Evolutionary conservation across 2,113 vertebrate genomes (phyloP), one percentile per base, ranked within the genome.

Genomic region (Hiodon alosoides): DNA sequence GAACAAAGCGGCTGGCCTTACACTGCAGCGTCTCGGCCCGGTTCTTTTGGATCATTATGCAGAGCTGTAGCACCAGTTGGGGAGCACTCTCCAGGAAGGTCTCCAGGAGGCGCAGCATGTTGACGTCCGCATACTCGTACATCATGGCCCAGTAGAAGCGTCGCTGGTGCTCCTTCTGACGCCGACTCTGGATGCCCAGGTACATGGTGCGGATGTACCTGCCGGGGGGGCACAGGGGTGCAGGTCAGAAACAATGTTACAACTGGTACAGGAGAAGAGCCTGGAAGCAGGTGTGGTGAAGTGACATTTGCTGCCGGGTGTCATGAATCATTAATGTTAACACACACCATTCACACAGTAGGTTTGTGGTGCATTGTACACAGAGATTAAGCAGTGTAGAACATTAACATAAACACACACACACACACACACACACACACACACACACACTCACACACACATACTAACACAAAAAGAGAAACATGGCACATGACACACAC

Each of bases 41-140:
- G 93, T 97, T 99, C 93, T 94, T 97, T 93, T 99, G 97, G 92
- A 99, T 95, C 96, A 99, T 99, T 91, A 99, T 98, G 96, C 94
- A 99, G 92, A 98, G 95, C 93, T 98, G 97, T 91, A 99, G 96
- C 92, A 98, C 97, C 94, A 99, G 93, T 93, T 99, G 97, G 81
- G 97, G 97, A 78, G 96, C 97, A 74, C 96, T 98, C 91, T 98
- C 96, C 59, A 99, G 94, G 90, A 99, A 99, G 54, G 96, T 95
- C 88, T 98, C 97, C 72, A 99, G 92, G 90, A 98, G 94, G 86
- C 96, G 95, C 89, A 99, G 88, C 94, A 98, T 98, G 93, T 96
- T 98, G 79, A 98, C 96, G 76, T 99, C 97, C 84, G 97, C 97
- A 87, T 98, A 98, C 91, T 99, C 97, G 3, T 96, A 98, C 96